Conservation (phyloP, 2,888 invertebrate species). For the Drosophila algonquin region DNA sequence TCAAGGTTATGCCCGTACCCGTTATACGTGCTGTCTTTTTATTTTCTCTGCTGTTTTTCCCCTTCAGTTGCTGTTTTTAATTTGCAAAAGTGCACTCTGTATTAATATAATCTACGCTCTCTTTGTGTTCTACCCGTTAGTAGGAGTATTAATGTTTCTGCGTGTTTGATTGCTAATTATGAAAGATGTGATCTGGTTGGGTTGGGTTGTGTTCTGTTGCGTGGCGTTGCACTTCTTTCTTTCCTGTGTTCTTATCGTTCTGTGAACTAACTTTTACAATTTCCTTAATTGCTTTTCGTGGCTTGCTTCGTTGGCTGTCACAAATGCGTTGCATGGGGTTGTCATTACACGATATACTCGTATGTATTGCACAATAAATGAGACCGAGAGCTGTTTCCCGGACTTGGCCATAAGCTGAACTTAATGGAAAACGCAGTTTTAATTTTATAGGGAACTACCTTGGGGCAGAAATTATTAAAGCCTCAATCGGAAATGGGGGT, state of each 20-base stretch:
- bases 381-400: neutral
- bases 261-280: conserved; percentile 35
- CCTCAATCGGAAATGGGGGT: neutral
- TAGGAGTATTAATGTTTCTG: conserved; percentile 4
- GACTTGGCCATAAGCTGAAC: neutral
- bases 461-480: neutral
- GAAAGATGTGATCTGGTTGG: neutral
- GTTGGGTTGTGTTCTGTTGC: conserved; percentile 17
- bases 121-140: neutral
- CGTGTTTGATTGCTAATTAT: conserved; percentile 3
- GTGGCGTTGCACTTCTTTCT: neutral
- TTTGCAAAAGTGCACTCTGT: conserved; percentile 41
- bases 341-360: neutral
- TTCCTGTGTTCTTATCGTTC: conserved; percentile 3
- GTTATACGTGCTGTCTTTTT: conserved; percentile 5
- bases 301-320: conserved; percentile 23
- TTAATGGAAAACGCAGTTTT: neutral
- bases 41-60: conserved; percentile 3
- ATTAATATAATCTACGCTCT: conserved; percentile 28
- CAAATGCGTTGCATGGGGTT: conserved; percentile 36
- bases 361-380: neutral
- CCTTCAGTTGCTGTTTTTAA: conserved; percentile 3
- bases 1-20: neutral
- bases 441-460: no score
- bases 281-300: conserved; percentile 56